Base-by-base conservation (phyloP, 2,888 invertebrate genomes). In the Anticlea derivata region DNA sequence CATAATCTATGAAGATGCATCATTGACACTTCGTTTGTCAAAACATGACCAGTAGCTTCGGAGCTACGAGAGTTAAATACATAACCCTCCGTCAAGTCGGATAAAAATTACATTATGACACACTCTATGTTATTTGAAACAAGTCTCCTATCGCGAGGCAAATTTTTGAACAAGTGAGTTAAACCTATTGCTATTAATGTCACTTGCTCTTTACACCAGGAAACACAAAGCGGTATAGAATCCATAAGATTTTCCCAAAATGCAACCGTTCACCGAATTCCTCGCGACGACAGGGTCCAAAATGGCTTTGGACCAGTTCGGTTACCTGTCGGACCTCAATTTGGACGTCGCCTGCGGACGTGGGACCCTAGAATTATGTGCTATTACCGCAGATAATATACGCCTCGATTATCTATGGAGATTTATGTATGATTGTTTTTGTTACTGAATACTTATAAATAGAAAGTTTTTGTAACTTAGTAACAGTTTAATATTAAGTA, bases 341-440 rank as follows among this genome's bases (percentile, higher is more conserved):
- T 66, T 58, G 50, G 55, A 39, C 49, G 27, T 49, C 62, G 70
- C 70, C 71, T 33, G 61, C 56, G 71, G 71, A 33, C 56, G 58
- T 41, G 57, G 51, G 55, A 70, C 70, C 78, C 75, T 61, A 58
- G 50, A 61, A 82, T 82, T 82, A 82, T 47, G 58, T 35, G 61
- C 72, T 68, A 80, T 82, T 80, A 61, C 51, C 29, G 41, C 37
- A 39, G 43, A 48, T 26, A 33, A 78, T 55, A 30, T 17, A 55
- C 46, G 43, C 50, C 23, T 40, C 51, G 40, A 57, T 50, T 64
- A 66, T 73, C 78, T 75, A 75, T 58, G 50, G 61, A 71, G 73
- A 78, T 76, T 78, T 78, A 79, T 71, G 61, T 58, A 41, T 55
- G 52, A 63, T 63, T 63, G 68, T 63, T 60, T 65, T 59, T 56